Conservation (phyloP, 2,888 invertebrate genomes). For the Melanostoma scalare region DNA sequence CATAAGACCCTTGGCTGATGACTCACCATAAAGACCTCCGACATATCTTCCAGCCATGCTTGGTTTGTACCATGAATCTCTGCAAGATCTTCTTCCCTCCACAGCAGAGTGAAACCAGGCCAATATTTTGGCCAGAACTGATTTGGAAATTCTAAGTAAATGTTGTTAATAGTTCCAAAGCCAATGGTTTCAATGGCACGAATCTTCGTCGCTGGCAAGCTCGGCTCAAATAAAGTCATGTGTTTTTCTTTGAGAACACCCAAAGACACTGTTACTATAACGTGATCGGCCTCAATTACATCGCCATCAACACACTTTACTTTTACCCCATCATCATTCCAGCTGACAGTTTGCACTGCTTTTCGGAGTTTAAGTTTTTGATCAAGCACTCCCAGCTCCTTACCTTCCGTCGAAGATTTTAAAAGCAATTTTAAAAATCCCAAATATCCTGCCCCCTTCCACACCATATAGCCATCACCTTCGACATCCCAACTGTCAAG, state of each 20-base stretch:
- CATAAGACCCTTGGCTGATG: conserved; percentile 85
- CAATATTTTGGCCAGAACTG: conserved; percentile 84
- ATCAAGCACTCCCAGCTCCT: conserved; percentile 75
- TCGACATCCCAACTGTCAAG: conserved; percentile 85
- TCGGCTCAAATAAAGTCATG: conserved; percentile 82
- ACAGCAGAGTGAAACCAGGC: conserved; percentile 84
- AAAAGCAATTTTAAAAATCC: conserved; percentile 71
- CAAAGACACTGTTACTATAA: conserved; percentile 84
- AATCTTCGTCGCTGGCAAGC: conserved; percentile 82
- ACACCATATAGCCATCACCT: conserved; percentile 87
- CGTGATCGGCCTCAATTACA: conserved; percentile 83
- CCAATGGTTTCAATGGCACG: conserved; percentile 83
- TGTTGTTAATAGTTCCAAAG: conserved; percentile 85
- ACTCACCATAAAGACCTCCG: conserved; percentile 86
- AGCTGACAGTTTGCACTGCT: conserved; percentile 70
- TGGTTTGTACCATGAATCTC: conserved; percentile 77
- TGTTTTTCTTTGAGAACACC: conserved; percentile 84
- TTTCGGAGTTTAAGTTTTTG: conserved; percentile 76
- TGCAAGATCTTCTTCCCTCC: conserved; percentile 83
- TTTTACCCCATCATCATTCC: background rate
- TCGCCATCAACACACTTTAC: conserved; percentile 80
- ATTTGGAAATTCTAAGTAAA: conserved; percentile 84
- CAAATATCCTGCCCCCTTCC: conserved; percentile 85
- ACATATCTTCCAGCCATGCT: conserved; percentile 86
- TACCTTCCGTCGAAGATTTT: conserved; percentile 57